phyloP scores from a whole-genome alignment of 92 coral and sea anemone genomes.

The Virgularia gustaviana region DNA sequence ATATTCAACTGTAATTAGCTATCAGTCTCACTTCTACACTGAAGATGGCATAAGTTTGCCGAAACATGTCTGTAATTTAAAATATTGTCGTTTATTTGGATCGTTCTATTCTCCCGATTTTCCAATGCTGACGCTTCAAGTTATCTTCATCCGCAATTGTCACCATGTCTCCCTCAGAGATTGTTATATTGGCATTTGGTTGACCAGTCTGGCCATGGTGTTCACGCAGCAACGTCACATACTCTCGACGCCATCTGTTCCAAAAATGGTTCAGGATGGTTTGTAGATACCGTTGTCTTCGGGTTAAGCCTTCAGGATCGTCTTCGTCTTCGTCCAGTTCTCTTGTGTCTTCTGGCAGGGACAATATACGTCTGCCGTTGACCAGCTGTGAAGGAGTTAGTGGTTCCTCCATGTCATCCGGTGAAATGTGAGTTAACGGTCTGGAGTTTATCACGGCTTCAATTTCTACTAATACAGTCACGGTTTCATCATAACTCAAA shows the following conservation, averaged over 20 bases:
- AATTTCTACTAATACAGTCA: conserved; percentile 55
- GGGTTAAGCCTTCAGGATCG: background rate
- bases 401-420: conserved; percentile 56
- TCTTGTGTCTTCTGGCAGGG: conserved; percentile 36
- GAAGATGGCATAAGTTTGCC: too few species aligned
- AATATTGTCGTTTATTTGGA: too few species aligned
- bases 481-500: conserved; percentile 51
- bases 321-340: conserved; percentile 8
- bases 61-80: too few species aligned
- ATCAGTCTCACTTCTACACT: too few species aligned
- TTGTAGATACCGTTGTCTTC: background rate
- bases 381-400: conserved; percentile 58
- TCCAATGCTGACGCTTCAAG: background rate
- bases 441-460: conserved; percentile 62
- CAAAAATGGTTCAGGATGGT: background rate
- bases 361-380: conserved; percentile 47
- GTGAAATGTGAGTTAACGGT: conserved; percentile 51
- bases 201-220: background rate
- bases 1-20: conserved; percentile 2
- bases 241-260: conserved; percentile 12
- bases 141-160: too few species aligned
- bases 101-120: background rate
- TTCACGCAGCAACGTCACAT: background rate
- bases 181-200: background rate
- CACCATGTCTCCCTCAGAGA: background rate